A percentile compares a stretch with the other conserved stretches of the same genome.
phyloP scores from a whole-genome alignment of 2,797 vertebrate species.

The Loriculus beryllinus region DNA sequence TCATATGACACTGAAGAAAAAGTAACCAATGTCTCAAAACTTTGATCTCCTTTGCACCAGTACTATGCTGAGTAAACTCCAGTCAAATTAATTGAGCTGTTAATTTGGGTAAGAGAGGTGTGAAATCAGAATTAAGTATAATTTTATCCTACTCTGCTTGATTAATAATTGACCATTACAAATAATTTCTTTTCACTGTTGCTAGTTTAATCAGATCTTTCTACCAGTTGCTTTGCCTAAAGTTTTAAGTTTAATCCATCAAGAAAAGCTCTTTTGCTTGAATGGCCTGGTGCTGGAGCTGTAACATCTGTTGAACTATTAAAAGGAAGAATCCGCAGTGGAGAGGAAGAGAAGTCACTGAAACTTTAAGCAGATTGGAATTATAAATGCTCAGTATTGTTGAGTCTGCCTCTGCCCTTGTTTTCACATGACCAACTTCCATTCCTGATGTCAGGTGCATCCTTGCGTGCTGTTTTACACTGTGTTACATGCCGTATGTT shows the following conservation, averaged over 20 bases:
- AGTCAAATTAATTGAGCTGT: neutral
- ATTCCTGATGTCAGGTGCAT: constrained; percentile 29
- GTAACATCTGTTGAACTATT: constrained; percentile 49
- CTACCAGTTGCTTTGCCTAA: neutral
- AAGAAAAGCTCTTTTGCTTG: neutral
- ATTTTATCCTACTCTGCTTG: neutral
- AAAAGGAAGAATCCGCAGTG: constrained; percentile 9
- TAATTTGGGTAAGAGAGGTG: neutral
- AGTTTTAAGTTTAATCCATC: neutral
- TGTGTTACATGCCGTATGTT: neutral
- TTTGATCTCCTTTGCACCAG: neutral
- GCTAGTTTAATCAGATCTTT: neutral
- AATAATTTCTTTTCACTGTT: neutral
- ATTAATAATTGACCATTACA: neutral
- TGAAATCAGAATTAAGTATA: neutral
- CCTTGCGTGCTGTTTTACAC: neutral
- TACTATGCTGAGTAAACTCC: neutral
- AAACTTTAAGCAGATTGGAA: neutral
- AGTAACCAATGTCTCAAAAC: neutral
- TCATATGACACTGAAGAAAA: neutral
- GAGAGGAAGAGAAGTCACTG: constrained; percentile 13
- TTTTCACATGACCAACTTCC: neutral
- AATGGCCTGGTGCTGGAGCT: neutral
- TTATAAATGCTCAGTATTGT: constrained; percentile 37
- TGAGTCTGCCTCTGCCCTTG: neutral